Conservation (phyloP, 2,797 vertebrate genomes). For the Acipenser ruthenus region DNA sequence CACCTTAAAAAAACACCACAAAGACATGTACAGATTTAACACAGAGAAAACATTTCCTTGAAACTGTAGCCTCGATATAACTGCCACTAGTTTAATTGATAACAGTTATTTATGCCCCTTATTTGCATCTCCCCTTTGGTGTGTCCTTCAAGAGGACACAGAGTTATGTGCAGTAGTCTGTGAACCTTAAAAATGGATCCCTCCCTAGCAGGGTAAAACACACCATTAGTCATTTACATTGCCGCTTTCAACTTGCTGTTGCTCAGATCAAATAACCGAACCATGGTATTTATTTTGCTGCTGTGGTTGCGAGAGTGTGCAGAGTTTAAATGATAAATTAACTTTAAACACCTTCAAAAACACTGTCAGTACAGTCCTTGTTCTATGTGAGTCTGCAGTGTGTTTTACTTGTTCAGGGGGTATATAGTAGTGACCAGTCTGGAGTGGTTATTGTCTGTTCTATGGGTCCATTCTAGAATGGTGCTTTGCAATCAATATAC, state of each 20-base stretch:
- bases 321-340: too few relatives aligned
- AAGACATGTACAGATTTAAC: neutral
- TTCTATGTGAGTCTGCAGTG: too few relatives aligned
- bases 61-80: conserved; percentile 4
- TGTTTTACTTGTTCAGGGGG: too few relatives aligned
- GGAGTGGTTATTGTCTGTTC: too few relatives aligned
- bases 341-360: too few relatives aligned
- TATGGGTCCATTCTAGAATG: too few relatives aligned
- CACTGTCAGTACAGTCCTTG: too few relatives aligned
- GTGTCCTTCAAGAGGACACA: conserved; percentile 1
- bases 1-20: too few relatives aligned
- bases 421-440: too few relatives aligned
- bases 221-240: conserved; percentile 8
- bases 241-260: conserved; percentile 6
- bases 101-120: conserved; percentile 5
- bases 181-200: neutral
- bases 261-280: neutral
- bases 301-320: too few relatives aligned
- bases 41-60: neutral
- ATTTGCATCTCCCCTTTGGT: conserved; percentile 1
- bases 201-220: conserved; percentile 4
- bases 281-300: too few relatives aligned
- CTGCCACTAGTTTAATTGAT: conserved; percentile 4
- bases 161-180: conserved; percentile 11
- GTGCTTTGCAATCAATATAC: too few relatives aligned